These are phyloP conservation scores for Nephrocerus scutellatus DNA, from an alignment of 2,888 invertebrate species.

Conservation along the genomic window DNA sequence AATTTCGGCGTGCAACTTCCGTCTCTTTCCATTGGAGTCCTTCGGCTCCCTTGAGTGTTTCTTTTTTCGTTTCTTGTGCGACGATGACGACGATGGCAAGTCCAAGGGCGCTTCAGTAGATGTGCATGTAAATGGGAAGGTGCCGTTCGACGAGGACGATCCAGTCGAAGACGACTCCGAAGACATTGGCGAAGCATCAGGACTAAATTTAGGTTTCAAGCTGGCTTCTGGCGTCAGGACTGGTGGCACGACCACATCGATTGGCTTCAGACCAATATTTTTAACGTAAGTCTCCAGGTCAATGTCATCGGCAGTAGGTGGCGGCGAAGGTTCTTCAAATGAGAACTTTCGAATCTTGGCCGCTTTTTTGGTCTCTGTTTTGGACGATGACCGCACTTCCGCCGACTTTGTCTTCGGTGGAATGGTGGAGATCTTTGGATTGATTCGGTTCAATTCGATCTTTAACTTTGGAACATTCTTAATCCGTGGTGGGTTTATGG, in stretches of 20 bases:
- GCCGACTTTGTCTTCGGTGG: slow-evolving; percentile 37
- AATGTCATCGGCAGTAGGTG: slow-evolving; percentile 27
- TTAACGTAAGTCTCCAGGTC: slow-evolving; percentile 45
- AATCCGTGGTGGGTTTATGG: no score
- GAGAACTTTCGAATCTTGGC: slow-evolving; percentile 31
- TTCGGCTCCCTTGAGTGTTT: slow-evolving; percentile 53
- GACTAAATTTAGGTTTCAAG: slow-evolving; percentile 31
- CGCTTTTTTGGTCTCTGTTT: slow-evolving; percentile 17
- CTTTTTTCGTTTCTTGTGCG: slow-evolving; percentile 54
- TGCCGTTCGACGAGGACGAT: slow-evolving; percentile 34
- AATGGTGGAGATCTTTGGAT: slow-evolving; percentile 33
- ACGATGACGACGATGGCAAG: slow-evolving; percentile 25
- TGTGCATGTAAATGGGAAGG: slow-evolving; percentile 23
- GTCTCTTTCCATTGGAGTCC: slow-evolving; percentile 47
- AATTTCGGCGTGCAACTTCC: slow-evolving; percentile 54
- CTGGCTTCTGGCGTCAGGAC: slow-evolving; percentile 19
- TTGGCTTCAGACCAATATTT: slow-evolving; percentile 45
- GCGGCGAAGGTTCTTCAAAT: slow-evolving; percentile 27
- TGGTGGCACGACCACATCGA: slow-evolving; percentile 26
- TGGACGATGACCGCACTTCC: slow-evolving; percentile 25
- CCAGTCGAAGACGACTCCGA: slow-evolving; percentile 36
- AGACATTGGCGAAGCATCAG: slow-evolving; percentile 42
- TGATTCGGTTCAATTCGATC: slow-evolving; percentile 40
- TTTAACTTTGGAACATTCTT: slow-evolving; percentile 41
- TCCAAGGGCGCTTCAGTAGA: slow-evolving; percentile 14